Percentiles rank a stretch among this genome's conserved stretches.
phyloP scores from a whole-genome alignment of 2,113 vertebrate genomes.

The Puffinus mauretanicus region DNA sequence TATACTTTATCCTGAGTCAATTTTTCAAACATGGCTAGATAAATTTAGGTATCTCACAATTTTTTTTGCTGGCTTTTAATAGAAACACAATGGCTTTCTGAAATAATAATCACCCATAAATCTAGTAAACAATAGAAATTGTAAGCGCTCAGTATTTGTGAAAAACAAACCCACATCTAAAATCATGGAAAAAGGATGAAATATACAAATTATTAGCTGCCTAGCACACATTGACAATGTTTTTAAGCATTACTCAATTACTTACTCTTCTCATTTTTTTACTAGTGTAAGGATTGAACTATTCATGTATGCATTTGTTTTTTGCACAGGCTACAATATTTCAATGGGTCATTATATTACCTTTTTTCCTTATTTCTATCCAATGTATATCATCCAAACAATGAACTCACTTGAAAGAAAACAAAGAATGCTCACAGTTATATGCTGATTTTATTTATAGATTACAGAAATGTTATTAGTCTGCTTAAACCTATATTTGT shows the following conservation, averaged over 20 bases:
- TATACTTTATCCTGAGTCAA: background rate
- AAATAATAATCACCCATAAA: background rate
- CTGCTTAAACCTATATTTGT: background rate
- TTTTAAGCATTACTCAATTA: background rate
- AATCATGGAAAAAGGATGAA: background rate
- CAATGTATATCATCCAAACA: background rate
- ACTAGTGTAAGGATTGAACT: background rate
- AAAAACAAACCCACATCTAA: background rate
- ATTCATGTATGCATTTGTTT: background rate
- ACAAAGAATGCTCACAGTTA: background rate
- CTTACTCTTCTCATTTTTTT: background rate
- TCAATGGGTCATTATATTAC: background rate
- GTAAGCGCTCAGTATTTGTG: rapidly evolving
- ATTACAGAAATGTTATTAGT: background rate
- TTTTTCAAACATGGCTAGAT: background rate
- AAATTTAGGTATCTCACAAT: background rate
- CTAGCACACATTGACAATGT: background rate
- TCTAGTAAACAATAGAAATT: background rate
- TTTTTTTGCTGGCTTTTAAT: background rate
- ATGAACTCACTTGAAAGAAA: background rate
- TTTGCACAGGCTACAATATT: background rate
- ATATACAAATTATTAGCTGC: background rate
- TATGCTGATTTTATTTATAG: background rate
- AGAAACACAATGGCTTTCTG: background rate
- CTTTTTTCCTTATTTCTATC: background rate